These are phyloP conservation scores for Catamblyrhynchus diadema DNA, from an alignment of 2,797 vertebrate species.

Conservation along the genomic window DNA sequence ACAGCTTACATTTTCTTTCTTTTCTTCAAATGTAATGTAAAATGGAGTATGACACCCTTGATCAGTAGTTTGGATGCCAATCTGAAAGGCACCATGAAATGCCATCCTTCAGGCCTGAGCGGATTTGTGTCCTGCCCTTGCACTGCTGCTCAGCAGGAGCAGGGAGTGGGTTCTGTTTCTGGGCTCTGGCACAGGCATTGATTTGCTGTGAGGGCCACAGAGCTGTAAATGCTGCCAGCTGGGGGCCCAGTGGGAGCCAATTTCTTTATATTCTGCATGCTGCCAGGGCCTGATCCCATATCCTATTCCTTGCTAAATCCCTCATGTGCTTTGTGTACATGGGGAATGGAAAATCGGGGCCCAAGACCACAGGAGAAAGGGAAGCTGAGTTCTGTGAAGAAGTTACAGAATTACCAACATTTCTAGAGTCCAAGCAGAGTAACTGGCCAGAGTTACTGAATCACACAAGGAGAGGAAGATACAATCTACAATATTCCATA, in stretches of 20 bases:
- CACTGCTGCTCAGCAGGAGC: background rate
- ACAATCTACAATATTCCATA: background rate
- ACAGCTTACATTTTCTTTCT: background rate
- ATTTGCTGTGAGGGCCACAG: background rate
- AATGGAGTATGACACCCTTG: background rate
- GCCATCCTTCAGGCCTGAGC: accelerated
- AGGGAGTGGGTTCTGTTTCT: background rate
- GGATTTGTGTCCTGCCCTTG: background rate
- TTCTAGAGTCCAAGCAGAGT: background rate
- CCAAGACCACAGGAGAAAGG: background rate
- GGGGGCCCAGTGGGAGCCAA: accelerated
- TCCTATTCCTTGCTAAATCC: background rate
- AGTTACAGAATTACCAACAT: background rate
- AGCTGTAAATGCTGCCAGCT: background rate
- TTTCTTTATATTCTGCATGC: background rate
- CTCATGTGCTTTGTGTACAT: background rate
- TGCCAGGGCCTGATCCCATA: background rate
- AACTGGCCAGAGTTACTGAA: background rate
- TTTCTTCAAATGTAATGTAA: background rate
- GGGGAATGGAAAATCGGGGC: background rate
- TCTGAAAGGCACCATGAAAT: background rate
- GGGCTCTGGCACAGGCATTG: background rate
- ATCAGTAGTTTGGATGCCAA: background rate
- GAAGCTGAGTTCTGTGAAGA: background rate
- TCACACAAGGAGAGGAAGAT: accelerated